Conservation (phyloP, 1,140 invertebrate genomes). For the Drosophila nasuta region DNA sequence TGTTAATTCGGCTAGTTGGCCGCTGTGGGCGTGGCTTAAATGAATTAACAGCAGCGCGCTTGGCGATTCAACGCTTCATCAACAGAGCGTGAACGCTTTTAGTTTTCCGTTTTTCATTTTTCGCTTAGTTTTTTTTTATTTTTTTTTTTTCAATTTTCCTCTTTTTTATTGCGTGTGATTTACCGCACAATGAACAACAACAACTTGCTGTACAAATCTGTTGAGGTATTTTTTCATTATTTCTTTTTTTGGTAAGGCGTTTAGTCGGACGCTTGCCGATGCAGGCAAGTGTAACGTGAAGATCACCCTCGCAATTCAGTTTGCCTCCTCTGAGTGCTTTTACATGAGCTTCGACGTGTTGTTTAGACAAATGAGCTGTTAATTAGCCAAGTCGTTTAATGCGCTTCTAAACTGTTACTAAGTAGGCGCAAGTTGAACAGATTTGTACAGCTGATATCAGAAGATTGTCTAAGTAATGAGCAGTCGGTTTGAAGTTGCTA, state of each 20-base stretch:
- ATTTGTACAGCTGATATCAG: no score
- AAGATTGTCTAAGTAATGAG: no score
- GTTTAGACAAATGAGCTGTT: constrained; percentile 64
- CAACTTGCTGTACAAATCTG: constrained; percentile 33
- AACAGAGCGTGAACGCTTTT: constrained; percentile 70
- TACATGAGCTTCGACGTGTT: constrained; percentile 4
- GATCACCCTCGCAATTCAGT: background rate
- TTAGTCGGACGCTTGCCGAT: constrained; percentile 59
- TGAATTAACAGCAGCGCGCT: constrained; percentile 50
- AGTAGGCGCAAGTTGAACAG: constrained; percentile 18
- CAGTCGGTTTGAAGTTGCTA: no score
- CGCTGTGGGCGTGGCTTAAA: constrained; percentile 48
- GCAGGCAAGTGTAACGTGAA: constrained; percentile 52
- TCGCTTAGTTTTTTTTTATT: background rate
- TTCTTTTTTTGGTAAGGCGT: constrained; percentile 26
- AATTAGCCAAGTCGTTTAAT: constrained; percentile 51
- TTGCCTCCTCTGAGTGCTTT: background rate
- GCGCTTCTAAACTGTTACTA: constrained; percentile 18
- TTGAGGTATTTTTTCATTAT: constrained; percentile 5
- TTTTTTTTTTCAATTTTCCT: constrained; percentile 7
- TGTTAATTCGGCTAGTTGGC: background rate
- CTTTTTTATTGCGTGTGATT: constrained; percentile 74
- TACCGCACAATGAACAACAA: constrained; percentile 63
- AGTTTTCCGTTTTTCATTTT: constrained; percentile 16
- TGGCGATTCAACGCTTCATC: constrained; percentile 63